Conservation (phyloP, 2,797 vertebrate genomes). For the Phoeniculus purpureus region DNA sequence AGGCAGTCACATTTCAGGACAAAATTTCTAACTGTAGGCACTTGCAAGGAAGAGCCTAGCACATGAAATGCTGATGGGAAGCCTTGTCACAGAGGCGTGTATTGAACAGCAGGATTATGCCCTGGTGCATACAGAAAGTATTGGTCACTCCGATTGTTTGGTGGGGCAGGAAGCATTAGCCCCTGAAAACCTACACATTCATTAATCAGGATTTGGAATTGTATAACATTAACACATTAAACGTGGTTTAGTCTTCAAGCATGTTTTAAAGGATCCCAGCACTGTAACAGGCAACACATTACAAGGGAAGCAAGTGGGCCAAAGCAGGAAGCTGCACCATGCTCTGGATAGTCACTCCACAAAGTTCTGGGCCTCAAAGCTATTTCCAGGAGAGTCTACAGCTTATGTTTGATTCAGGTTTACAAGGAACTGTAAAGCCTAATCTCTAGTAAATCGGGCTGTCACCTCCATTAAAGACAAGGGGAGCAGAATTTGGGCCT, state of each 20-base stretch:
- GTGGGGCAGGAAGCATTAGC: background rate
- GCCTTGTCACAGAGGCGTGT: background rate
- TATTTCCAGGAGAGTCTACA: background rate
- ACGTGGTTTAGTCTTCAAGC: too few relatives aligned
- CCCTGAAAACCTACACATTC: background rate
- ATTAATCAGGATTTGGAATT: background rate
- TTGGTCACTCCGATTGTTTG: background rate
- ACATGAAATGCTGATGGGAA: accelerated
- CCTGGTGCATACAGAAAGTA: background rate
- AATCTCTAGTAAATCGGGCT: background rate
- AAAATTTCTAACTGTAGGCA: background rate
- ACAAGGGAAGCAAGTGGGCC: background rate
- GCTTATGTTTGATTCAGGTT: background rate
- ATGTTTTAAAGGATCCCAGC: background rate
- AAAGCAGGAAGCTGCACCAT: accelerated
- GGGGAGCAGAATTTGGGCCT: accelerated
- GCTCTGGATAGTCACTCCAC: background rate
- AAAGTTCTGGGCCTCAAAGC: background rate
- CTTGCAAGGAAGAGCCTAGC: background rate
- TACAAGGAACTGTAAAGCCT: background rate
- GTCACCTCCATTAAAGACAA: background rate
- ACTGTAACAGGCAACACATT: background rate
- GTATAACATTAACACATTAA: too few relatives aligned
- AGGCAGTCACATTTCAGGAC: background rate
- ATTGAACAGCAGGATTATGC: background rate